These are phyloP conservation scores for Pararge aegeria DNA, from an alignment of 1,140 invertebrate species.

Conservation along the genomic window DNA sequence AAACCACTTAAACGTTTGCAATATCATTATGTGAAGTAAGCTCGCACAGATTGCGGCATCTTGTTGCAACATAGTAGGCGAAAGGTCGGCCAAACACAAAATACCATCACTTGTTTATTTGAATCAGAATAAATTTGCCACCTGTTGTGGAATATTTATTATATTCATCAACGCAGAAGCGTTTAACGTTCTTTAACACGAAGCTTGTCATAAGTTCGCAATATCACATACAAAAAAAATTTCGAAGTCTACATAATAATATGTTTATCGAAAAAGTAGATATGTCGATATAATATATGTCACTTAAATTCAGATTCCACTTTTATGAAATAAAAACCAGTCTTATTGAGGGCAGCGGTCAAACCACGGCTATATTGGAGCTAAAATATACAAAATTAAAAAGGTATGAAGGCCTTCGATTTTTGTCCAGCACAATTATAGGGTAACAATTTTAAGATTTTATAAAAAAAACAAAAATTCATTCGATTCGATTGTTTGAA, in stretches of 20 bases:
- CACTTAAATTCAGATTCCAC: conserved; percentile 20
- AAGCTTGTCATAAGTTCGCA: neutral
- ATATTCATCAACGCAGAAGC: no score
- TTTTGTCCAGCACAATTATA: no score
- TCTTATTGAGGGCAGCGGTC: conserved; percentile 21
- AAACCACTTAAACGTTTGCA: neutral
- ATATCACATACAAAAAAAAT: neutral
- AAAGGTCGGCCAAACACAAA: conserved; percentile 4
- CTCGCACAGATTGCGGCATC: neutral
- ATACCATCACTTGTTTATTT: conserved; percentile 5
- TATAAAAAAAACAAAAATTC: no score
- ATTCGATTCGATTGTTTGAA: no score
- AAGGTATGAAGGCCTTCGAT: neutral
- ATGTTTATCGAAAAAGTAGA: neutral
- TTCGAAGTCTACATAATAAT: no score
- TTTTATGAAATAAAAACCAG: conserved; percentile 26
- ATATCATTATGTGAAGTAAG: conserved; percentile 1
- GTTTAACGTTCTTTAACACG: neutral
- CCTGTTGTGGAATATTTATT: neutral
- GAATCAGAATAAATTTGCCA: neutral
- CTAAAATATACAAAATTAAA: neutral
- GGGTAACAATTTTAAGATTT: no score
- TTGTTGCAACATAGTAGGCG: neutral
- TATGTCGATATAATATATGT: conserved; percentile 12
- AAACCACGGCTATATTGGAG: conserved; percentile 13